These are phyloP conservation scores for Acanthosoma haemorrhoidale DNA, from an alignment of 2,888 invertebrate genomes.

Conservation along the genomic window DNA sequence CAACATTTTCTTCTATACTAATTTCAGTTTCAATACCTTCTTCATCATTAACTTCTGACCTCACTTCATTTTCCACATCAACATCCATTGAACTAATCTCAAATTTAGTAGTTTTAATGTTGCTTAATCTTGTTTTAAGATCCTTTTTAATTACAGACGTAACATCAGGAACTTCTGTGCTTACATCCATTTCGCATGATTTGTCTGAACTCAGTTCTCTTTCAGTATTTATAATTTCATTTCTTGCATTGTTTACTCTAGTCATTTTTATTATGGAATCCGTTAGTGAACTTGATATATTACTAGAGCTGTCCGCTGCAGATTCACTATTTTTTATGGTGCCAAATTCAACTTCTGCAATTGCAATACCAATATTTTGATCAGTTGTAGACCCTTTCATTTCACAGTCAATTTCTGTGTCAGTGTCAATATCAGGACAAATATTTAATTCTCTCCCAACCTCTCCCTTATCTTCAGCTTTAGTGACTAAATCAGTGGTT, in stretches of 20 bases:
- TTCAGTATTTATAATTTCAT: neutral
- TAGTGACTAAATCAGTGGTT: neutral
- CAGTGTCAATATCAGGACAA: too few species aligned
- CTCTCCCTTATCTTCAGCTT: neutral
- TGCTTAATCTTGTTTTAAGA: too few species aligned
- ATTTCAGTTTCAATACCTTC: neutral
- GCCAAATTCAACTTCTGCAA: neutral
- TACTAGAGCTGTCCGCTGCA: neutral
- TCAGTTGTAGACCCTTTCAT: too few species aligned
- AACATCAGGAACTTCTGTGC: too few species aligned
- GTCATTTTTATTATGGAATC: neutral
- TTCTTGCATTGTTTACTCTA: neutral
- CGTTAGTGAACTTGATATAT: neutral
- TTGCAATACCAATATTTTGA: neutral
- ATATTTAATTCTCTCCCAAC: too few species aligned
- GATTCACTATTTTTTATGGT: neutral
- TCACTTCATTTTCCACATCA: neutral
- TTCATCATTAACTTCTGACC: neutral
- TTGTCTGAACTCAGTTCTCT: too few species aligned
- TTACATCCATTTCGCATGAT: too few species aligned
- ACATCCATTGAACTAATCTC: neutral
- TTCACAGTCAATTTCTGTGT: too few species aligned
- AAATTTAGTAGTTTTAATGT: neutral
- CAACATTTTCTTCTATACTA: neutral
- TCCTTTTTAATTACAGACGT: too few species aligned